Evolutionary conservation across 1,140 invertebrate genomes (phyloP), one percentile per base, ranked within the genome.

Genomic region (Drosophila sproati): DNA sequence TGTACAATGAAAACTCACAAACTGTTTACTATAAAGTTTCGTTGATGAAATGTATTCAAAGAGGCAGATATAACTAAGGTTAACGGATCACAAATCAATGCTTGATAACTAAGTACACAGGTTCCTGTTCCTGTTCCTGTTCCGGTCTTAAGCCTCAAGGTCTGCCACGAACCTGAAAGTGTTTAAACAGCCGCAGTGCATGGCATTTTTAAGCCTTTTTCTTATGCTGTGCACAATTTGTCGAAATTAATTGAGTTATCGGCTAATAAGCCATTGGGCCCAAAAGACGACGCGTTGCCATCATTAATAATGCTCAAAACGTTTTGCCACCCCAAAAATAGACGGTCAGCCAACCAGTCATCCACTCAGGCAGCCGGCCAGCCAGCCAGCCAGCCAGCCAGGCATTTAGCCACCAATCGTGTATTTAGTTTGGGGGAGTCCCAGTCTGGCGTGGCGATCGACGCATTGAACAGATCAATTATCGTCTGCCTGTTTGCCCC

Each of bases 401-500:
- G 35, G 2, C 35, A 28, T 20, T 10, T 20, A 41, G 41, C 8
- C 39, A 61, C 20, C 37, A 35, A 43, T 57, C 67, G 59, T 43
- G 45, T 61, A 32, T 45, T 45, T 29, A 20, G 20, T 20, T 34
- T 61, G 71, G 77, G 83, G 83, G 77, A 83, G 83, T 88, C 83
- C 77, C 83, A 83, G 51, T 86, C 45, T 73, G 81, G 82, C 79
- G 67, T 73, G 71, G 64, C 83, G 77, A 88, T 88, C 85, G 73
- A 54, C 70, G 75, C 63, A 86, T 86, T 68, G 83, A 80, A 89
- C 83, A 88, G 83, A 88, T 88, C 83, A 88, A 88, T 88, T 88
- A 88, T 78, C 60, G 76, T 55, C 51, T 69, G 78, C 37, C 73
- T 71, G 55, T 50, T 67, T 79, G 64, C 32, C 62, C 62, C 67